Evolutionary conservation across 2,888 invertebrate species (phyloP).

Genomic region (Bimastos eiseni): DNA sequence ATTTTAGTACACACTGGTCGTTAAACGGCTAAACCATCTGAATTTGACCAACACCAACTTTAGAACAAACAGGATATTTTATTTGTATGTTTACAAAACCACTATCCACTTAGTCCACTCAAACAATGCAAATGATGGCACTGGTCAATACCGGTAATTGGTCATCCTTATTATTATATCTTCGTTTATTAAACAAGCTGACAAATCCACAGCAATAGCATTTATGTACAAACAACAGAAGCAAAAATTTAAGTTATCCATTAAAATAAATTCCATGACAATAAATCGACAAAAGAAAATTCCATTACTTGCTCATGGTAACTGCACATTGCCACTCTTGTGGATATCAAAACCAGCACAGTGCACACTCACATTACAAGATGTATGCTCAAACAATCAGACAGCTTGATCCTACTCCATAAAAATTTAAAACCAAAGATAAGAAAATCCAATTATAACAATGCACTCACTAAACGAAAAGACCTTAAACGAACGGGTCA

Average conservation of each 20-base stretch:
- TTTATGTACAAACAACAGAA: too few relatives aligned
- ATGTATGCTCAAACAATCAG: background rate
- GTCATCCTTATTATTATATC: too few relatives aligned
- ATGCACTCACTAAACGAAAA: too few relatives aligned
- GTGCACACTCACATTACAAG: background rate
- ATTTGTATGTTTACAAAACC: background rate
- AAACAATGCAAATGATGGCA: background rate
- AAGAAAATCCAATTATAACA: background rate
- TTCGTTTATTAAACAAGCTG: too few relatives aligned
- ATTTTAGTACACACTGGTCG: too few relatives aligned
- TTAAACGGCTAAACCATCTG: too few relatives aligned
- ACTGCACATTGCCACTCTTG: background rate
- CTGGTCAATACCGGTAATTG: background rate
- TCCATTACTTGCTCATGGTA: background rate
- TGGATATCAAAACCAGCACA: background rate
- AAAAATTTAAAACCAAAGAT: background rate
- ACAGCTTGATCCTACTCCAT: background rate
- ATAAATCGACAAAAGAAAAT: too few relatives aligned
- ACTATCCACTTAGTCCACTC: background rate
- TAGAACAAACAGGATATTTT: background rate
- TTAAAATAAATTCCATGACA: too few relatives aligned
- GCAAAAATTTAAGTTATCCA: too few relatives aligned
- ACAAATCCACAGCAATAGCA: too few relatives aligned
- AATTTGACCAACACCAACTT: background rate
- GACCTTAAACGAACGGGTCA: background rate